Conservation (phyloP, 2,888 invertebrate genomes). For the Drosophila sordidula region DNA sequence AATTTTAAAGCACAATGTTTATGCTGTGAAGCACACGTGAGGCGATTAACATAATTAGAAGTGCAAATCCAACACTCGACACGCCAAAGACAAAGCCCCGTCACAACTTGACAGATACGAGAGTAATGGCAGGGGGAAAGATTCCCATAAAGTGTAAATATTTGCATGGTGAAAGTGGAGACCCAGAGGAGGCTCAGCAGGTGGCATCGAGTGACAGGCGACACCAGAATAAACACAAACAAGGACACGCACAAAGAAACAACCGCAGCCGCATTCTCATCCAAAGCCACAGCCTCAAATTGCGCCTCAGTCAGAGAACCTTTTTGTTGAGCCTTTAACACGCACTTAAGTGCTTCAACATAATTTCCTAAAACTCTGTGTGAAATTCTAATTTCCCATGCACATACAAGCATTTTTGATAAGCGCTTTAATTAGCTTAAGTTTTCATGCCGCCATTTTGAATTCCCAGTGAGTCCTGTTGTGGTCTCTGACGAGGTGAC, state of each 20-base stretch:
- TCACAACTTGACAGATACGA: slow-evolving; percentile 26
- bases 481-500: slow-evolving; percentile 46
- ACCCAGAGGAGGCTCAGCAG: not conserved
- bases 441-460: slow-evolving; percentile 54
- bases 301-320: slow-evolving; percentile 7
- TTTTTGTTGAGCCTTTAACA: slow-evolving; percentile 42
- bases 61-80: slow-evolving; percentile 39
- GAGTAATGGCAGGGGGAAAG: not conserved
- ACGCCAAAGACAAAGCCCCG: slow-evolving; percentile 27
- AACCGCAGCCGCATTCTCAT: slow-evolving; percentile 13
- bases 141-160: slow-evolving; percentile 56
- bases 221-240: slow-evolving; percentile 29
- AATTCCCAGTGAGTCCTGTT: slow-evolving; percentile 26
- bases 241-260: slow-evolving; percentile 17
- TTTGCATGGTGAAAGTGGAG: slow-evolving; percentile 41
- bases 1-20: slow-evolving; percentile 24
- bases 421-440: slow-evolving; percentile 69
- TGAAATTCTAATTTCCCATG: slow-evolving; percentile 51
- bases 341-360: slow-evolving; percentile 50
- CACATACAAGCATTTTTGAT: slow-evolving; percentile 33
- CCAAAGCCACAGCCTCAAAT: slow-evolving; percentile 15
- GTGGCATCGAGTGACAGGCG: slow-evolving; percentile 20
- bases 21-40: slow-evolving; percentile 34
- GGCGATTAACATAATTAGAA: slow-evolving; percentile 55
- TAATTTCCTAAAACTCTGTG: slow-evolving; percentile 49